A percentile compares a stretch with the other conserved stretches of the same genome.
Conservation (phyloP, 2,888 invertebrate species). For the Ptychoptera albimana region DNA sequence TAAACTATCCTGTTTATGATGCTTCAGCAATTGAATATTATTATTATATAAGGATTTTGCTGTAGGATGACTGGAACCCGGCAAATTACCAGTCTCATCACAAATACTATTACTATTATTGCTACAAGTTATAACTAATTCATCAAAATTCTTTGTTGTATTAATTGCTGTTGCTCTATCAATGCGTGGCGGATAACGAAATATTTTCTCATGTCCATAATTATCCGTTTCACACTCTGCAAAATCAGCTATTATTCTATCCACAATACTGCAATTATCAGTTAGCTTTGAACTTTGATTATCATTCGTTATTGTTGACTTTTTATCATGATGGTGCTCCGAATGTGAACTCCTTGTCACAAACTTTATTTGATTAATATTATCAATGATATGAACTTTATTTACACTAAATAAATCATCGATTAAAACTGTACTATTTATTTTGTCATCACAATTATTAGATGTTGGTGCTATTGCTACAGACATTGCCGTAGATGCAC, state of each 20-base stretch:
- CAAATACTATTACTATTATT: slow-evolving; percentile 9
- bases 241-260: slow-evolving; percentile 44
- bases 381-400: neutral
- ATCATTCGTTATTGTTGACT: slow-evolving; percentile 19
- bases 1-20: neutral
- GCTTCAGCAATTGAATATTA: neutral
- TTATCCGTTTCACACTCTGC: slow-evolving; percentile 42
- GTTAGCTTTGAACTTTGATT: slow-evolving; percentile 2
- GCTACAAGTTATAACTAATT: slow-evolving; percentile 34
- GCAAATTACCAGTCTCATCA: slow-evolving; percentile 6
- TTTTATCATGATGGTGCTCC: slow-evolving; percentile 13
- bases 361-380: too few relatives aligned
- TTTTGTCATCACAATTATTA: neutral
- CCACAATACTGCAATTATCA: slow-evolving; percentile 41
- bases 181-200: slow-evolving; percentile 33
- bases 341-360: neutral
- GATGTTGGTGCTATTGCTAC: slow-evolving; percentile 9
- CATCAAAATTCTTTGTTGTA: slow-evolving; percentile 28
- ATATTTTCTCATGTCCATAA: slow-evolving; percentile 34
- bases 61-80: neutral
- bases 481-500: slow-evolving; percentile 6
- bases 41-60: neutral
- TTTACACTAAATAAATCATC: neutral
- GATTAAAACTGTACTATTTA: neutral
- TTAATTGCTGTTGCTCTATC: slow-evolving; percentile 15